Base-by-base conservation (phyloP, 1,140 invertebrate genomes). In the Augochlora pura region DNA sequence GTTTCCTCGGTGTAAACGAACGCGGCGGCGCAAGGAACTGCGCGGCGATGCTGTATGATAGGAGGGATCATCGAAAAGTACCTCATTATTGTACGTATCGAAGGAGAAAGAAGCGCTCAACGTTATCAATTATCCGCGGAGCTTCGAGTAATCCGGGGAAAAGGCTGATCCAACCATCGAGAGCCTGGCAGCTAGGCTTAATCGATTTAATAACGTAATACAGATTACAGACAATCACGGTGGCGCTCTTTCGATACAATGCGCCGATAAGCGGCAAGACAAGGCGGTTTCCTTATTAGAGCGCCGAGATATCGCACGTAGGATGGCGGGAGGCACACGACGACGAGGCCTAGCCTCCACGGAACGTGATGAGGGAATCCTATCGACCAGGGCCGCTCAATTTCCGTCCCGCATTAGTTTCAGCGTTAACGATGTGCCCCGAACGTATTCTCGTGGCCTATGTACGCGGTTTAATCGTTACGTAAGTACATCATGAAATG, bases 371-470 rank as follows among this genome's bases (percentile, higher is more conserved):
- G 76, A 71, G 70, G 65, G 82, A 39, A 84, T 57, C 64, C 23
- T 71, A 80, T 83, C 66, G 77, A 80, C 32, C 54, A 42, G 63
- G 63, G 59, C 39, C 68, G 59, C 54, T 68, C 64, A 81, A 83
- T 82, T 80, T 85, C 83, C 64, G 68, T 86, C 84, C 85, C 84
- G 84, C 85, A 87, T 87, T 87, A 84, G 69, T 79, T 87, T 74
- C 76, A 82, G 82, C 86, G 79, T 84, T 81, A 86, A 85, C 75
- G 59, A 82, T 68, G 57, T 69, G 72, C 62, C 80, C 68, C 63
- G 52, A 71, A 83, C 72, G 65, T 60, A 79, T 69, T 46, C 66
- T 70, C 82, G n/a, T 65, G 46, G 82, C 23, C 49, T 77, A 46
- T 49, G 59, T 62, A 57, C 42, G 52, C 59, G 59, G 64, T 82